These are phyloP conservation scores for Drosophila parabipectinata DNA, from an alignment of 1,140 invertebrate species.

Conservation along the genomic window DNA sequence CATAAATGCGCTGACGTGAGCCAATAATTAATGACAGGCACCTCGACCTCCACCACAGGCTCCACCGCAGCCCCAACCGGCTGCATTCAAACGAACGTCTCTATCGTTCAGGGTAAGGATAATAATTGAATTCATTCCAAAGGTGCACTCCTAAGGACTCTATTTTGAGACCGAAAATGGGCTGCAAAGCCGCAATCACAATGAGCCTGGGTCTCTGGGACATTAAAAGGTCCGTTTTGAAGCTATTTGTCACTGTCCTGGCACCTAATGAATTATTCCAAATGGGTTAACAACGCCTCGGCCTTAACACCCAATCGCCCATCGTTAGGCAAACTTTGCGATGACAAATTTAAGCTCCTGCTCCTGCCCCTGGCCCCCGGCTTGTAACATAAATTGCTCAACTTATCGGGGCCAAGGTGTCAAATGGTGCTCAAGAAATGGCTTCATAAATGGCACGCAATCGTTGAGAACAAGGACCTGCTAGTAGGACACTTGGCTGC, in stretches of 20 bases:
- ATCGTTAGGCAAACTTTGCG: constrained; percentile 17
- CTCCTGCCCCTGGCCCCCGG: constrained; percentile 20
- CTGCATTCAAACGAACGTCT: constrained; percentile 14
- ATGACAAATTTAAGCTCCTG: constrained; percentile 47
- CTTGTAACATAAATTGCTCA: constrained; percentile 48
- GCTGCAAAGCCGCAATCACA: not conserved
- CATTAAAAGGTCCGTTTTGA: not conserved
- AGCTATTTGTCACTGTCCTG: constrained; percentile 22
- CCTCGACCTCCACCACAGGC: not conserved
- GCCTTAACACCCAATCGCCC: not conserved
- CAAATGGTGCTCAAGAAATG: constrained; percentile 48
- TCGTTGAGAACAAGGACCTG: constrained; percentile 1
- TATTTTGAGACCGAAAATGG: no score
- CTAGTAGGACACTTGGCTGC: not conserved
- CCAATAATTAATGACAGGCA: constrained; percentile 45
- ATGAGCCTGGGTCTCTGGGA: not conserved
- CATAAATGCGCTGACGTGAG: constrained; percentile 51
- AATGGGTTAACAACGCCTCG: constrained; percentile 4
- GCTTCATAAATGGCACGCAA: constrained; percentile 46
- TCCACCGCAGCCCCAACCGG: constrained; percentile 21
- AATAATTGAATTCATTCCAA: no score
- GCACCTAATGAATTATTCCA: constrained; percentile 32
- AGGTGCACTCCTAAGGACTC: no score
- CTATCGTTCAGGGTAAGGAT: not conserved
- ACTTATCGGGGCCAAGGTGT: constrained; percentile 49